Evolutionary conservation across 2,888 invertebrate species (phyloP), one percentile per base, ranked within the genome.

Genomic region (Chrysomela aeneicollis): DNA sequence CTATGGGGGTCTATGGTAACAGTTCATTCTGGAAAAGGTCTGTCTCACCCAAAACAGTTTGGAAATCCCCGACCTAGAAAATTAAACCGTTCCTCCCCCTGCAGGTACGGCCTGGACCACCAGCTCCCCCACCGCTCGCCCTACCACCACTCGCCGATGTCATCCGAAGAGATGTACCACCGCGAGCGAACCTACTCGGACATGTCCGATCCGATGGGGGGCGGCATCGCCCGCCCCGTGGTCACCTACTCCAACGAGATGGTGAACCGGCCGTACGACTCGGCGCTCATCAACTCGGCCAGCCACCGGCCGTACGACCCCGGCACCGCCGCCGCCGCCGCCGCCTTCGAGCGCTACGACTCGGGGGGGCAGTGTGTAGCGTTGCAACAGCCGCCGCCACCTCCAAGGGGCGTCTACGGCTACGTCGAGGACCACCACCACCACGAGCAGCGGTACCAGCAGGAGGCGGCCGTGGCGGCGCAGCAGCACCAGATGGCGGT

Each of bases 121-220:
- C 78, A 78, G 61, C 74, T 79, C 70, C 68, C 77, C 1, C 89
- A 90, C 81, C 88, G 75, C 65, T 81, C 81, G 51, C 81, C 90
- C 0, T 91, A 91, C 79, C 91, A 91, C 72, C 86, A 89, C 0
- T 87, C 89, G 17, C 88, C 90, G 1, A 84, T 86, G 78, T 84
- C n/a, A n/a, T n/a, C 85, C 1, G 85, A 83, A 61, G 88, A 88
- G 42, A 81, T 83, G 77, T 82, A 83, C 73, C 81, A 81, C 58
- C 74, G 82, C 61, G 82, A 81, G 54, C 82, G 88, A 30, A 86
- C 87, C 0, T 88, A 91, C 75, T 81, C 85, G 6, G 86, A 86
- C 81, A 89, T 90, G 87, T 87, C 85, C 76, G 88, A 89, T 71
- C 81, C 87, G 19, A 86, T 88, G 76, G 86, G 86, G 21, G 76